Evolutionary conservation across 2,888 invertebrate genomes (phyloP), one percentile per base, ranked within the genome.

Genomic region (Amphiduros pacificus): DNA sequence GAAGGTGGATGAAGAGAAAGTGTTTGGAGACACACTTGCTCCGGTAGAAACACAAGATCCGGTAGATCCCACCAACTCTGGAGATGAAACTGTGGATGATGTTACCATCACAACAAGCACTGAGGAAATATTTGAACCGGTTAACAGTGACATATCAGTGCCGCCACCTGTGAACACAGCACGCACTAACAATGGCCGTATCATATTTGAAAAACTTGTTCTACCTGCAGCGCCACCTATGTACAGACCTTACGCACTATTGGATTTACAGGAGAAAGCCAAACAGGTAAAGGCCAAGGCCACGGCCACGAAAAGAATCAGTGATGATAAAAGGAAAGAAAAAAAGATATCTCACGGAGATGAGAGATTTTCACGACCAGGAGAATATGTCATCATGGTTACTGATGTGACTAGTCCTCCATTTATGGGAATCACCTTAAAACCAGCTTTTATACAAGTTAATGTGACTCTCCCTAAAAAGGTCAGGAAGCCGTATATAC

Each of bases 341-440:
- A 40, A 49, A 22, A 58, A 51, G 22, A 17, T 31, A 26, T 11
- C 32, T 11, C 22, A 53, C 1, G 58, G 58, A 5, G 52, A 59
- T 59, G 59, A 59, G 2, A 6, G 41, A n/a, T 59, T 59, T 27
- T 22, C 59, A 22, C 36, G 53, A 59, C 36, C 36, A 59, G 81
- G 77, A 36, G 78, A 78, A 59, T 79, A 78, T 61, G 75, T 81
- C 2, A 56, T 81, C 36, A 77, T 79, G 70, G 77, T 76, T 3
- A 70, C 72, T 40, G 80, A 80, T 62, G 74, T 78, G 0, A 79
- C 80, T 26, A 71, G 62, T 14, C 80, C 80, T n/a, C 75, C 78
- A 17, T 80, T 78, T 61, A 66, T 79, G 70, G 75, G 72, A 6
- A 51, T 65, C 44, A 66, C 57, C 2, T 67, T 78, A 27, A 72